These are phyloP conservation scores for Passerina amoena DNA, from an alignment of 2,113 vertebrate genomes.

Conservation along the genomic window DNA sequence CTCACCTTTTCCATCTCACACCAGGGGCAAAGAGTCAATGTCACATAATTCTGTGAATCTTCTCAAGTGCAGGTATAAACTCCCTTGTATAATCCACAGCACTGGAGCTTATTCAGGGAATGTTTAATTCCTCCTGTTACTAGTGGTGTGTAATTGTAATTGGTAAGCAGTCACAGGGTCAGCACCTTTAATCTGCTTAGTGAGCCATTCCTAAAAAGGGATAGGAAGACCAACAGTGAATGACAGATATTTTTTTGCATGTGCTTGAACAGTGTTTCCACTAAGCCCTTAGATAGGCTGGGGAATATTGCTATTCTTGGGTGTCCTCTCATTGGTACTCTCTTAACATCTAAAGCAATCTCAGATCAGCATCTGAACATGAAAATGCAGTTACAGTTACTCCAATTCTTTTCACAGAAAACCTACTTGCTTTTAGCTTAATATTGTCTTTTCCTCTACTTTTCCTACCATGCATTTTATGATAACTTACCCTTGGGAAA, in stretches of 20 bases:
- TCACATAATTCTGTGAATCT: not conserved
- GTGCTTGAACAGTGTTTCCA: not conserved
- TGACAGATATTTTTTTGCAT: not conserved
- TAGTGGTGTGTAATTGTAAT: not conserved
- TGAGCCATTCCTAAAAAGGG: not conserved
- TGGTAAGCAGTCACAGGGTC: not conserved
- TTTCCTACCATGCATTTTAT: not conserved
- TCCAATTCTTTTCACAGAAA: not conserved
- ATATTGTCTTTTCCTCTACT: not conserved
- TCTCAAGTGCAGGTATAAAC: not conserved
- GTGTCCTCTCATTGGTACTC: not conserved
- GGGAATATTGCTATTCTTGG: not conserved
- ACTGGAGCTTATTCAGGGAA: not conserved
- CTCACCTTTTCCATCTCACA: rapidly evolving
- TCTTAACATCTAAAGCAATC: not conserved
- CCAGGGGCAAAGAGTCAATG: not conserved
- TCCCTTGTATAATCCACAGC: not conserved
- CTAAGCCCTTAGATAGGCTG: not conserved
- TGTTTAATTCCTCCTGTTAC: not conserved
- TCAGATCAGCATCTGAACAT: not conserved
- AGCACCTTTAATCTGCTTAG: not conserved
- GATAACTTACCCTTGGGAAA: not conserved
- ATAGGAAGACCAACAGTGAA: not conserved
- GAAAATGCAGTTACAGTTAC: not conserved
- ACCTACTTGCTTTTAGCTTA: not conserved